Conservation (phyloP, 2,113 vertebrate genomes). For the Lonchura striata region DNA sequence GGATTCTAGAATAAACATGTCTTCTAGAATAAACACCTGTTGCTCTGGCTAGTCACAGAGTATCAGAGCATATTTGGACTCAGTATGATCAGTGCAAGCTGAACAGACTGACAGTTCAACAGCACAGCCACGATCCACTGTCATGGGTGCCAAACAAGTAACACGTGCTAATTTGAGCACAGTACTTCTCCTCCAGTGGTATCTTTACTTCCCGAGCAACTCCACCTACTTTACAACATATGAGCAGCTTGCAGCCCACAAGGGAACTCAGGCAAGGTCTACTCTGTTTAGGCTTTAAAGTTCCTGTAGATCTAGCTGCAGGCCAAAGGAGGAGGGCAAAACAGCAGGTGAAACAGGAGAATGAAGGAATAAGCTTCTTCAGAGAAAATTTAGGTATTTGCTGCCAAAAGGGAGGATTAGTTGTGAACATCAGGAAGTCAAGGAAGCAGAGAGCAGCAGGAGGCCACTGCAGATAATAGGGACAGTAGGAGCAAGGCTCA, state of each 20-base stretch:
- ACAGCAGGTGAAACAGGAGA: conserved; percentile 24
- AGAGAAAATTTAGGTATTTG: conserved; percentile 9
- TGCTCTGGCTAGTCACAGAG: not conserved
- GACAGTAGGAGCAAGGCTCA: conserved; percentile 29
- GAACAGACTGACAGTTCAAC: not conserved
- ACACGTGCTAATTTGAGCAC: not conserved
- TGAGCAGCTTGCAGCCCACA: not conserved
- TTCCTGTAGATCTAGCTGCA: conserved; percentile 1
- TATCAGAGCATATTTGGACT: not conserved
- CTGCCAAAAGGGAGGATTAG: conserved; percentile 53
- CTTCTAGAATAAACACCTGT: not conserved
- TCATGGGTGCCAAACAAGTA: not conserved
- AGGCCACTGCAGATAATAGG: conserved; percentile 16
- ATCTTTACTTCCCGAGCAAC: not conserved
- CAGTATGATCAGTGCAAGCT: not conserved
- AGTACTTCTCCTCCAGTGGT: not conserved
- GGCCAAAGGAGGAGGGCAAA: not conserved
- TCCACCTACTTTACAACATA: not conserved
- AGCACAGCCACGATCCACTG: not conserved
- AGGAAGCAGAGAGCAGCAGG: conserved; percentile 22
- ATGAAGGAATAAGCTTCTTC: not conserved
- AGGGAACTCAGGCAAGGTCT: not conserved
- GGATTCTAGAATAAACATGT: not conserved
- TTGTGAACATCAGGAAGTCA: conserved; percentile 50
- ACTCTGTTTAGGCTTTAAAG: not conserved